Percentiles rank a stretch among this genome's conserved stretches.
These are phyloP conservation scores for Meta bourneti DNA, from an alignment of 2,888 invertebrate species.

Conservation along the genomic window DNA sequence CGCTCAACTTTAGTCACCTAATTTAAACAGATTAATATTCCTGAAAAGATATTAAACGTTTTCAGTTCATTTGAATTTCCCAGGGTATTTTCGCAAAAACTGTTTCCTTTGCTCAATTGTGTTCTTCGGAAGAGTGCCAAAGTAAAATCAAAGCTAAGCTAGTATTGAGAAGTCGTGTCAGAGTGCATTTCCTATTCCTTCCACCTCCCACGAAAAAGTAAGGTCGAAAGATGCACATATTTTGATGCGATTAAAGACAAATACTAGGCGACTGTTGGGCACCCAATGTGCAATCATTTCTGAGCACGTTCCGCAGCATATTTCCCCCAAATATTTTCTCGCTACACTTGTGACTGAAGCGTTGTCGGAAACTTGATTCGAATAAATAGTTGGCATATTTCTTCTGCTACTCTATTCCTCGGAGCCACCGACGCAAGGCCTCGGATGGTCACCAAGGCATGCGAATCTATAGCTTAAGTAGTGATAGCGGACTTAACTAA, in stretches of 20 bases:
- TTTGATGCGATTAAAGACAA: slow-evolving; percentile 71
- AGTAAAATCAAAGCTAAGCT: slow-evolving; percentile 55
- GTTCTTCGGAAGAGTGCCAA: background rate
- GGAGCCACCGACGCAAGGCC: background rate
- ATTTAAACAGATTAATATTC: too few species aligned
- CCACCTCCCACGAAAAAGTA: slow-evolving; percentile 36
- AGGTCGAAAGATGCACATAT: slow-evolving; percentile 36
- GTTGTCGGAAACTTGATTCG: slow-evolving; percentile 66
- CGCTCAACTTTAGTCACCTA: too few species aligned
- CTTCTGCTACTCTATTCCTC: slow-evolving; percentile 38
- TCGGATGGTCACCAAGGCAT: slow-evolving; percentile 43
- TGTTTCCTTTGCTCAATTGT: background rate
- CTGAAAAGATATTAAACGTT: too few species aligned
- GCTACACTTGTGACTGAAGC: slow-evolving; percentile 61
- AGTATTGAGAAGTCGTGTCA: slow-evolving; percentile 52
- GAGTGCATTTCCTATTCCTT: slow-evolving; percentile 56
- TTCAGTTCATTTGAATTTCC: too few species aligned
- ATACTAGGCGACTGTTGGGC: slow-evolving; percentile 33
- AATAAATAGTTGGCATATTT: slow-evolving; percentile 75
- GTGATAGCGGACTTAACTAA: slow-evolving; percentile 36
- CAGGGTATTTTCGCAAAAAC: too few species aligned
- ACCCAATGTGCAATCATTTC: slow-evolving; percentile 62
- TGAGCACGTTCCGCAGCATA: slow-evolving; percentile 69
- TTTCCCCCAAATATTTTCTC: slow-evolving; percentile 72
- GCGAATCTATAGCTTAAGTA: slow-evolving; percentile 29